Evolutionary conservation across 2,888 invertebrate genomes (phyloP).

Genomic region (Capitulum mitella): DNA sequence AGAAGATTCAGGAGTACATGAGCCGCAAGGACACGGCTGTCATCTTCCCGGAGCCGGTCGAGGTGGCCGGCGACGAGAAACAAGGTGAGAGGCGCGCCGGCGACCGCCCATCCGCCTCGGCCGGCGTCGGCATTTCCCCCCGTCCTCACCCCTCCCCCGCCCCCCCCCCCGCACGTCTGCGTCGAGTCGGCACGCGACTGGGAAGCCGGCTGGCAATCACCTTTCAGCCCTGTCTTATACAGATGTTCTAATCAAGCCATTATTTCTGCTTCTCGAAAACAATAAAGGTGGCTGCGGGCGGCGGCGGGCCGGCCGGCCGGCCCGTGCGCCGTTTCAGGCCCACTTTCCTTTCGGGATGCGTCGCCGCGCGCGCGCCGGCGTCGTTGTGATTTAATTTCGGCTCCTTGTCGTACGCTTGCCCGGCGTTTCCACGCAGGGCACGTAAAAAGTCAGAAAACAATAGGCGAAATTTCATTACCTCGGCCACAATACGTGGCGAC

Average conservation of each 20-base stretch:
- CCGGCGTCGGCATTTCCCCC: background rate
- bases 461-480: constrained; percentile 16
- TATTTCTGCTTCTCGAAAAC: constrained; percentile 8
- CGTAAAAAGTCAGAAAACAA: constrained; percentile 12
- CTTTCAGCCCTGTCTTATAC: constrained; percentile 22
- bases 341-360: background rate
- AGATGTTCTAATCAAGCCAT: constrained; percentile 24
- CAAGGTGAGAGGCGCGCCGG: background rate
- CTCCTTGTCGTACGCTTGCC: background rate
- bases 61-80: constrained; percentile 31
- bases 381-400: constrained; percentile 14
- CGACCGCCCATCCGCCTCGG: too few relatives aligned
- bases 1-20: constrained; percentile 48
- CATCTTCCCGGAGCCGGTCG: constrained; percentile 49
- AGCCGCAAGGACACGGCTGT: constrained; percentile 50
- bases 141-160: background rate
- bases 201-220: background rate
- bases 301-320: too few relatives aligned
- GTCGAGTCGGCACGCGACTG: background rate
- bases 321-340: background rate
- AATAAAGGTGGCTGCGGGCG: background rate
- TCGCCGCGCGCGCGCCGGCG: background rate
- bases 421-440: background rate
- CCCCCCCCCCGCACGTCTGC: background rate
- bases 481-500: background rate